These are phyloP conservation scores for Polietes domitor DNA, from an alignment of 2,888 invertebrate genomes.

Conservation along the genomic window DNA sequence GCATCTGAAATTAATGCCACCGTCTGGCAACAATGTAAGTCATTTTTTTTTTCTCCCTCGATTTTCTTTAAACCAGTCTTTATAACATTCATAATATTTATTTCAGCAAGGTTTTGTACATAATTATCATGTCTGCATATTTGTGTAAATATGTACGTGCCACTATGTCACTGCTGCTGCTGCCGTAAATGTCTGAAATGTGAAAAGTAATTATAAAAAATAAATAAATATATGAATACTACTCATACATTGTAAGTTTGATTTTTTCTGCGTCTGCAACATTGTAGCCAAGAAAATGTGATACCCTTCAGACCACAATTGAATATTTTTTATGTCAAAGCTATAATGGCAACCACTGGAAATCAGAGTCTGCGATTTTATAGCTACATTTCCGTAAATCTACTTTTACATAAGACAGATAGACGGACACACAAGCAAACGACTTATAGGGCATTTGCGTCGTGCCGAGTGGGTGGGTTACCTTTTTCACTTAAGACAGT, in stretches of 20 bases:
- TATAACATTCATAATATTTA: constrained; percentile 9
- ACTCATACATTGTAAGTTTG: not conserved
- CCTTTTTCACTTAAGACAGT: constrained; percentile 20
- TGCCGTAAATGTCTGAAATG: not conserved
- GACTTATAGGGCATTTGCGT: constrained; percentile 52
- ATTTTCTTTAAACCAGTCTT: not conserved
- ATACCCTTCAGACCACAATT: constrained; percentile 26
- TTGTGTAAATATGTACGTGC: constrained; percentile 53
- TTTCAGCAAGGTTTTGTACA: constrained; percentile 39
- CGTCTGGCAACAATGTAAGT: not conserved
- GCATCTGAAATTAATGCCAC: not conserved
- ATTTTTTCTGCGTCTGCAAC: not conserved
- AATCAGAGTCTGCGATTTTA: not conserved
- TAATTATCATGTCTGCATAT: constrained; percentile 61
- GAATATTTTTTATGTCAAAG: constrained; percentile 13
- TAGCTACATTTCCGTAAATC: constrained; percentile 14
- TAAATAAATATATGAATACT: not conserved
- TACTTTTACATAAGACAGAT: not conserved
- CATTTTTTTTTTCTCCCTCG: not conserved
- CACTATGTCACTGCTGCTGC: constrained; percentile 29
- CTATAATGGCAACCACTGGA: not conserved
- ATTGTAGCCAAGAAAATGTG: constrained; percentile 14
- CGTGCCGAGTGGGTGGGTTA: constrained; percentile 62
- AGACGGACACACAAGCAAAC: too few relatives aligned
- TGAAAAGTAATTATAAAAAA: constrained; percentile 22